Percentiles rank a stretch among this genome's conserved stretches.
Evolutionary conservation across 2,797 vertebrate genomes (phyloP).

Genomic region (Sebastes flavidus): DNA sequence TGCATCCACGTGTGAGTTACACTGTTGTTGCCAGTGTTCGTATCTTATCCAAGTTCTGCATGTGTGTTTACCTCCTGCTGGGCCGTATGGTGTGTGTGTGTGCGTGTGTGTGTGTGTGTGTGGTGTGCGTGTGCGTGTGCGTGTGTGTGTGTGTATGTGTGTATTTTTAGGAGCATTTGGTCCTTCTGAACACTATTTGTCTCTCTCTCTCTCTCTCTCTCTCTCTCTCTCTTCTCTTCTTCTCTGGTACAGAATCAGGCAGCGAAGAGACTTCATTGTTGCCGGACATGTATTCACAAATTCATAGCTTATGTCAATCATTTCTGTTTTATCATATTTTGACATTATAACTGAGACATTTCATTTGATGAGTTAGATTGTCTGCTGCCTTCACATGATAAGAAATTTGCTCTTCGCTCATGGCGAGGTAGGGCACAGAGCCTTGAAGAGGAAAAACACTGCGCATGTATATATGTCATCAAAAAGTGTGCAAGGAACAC

Average conservation of each 20-base stretch:
- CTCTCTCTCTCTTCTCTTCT: not conserved
- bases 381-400: not conserved
- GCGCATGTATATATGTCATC: too few relatives aligned
- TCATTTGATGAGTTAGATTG: not conserved
- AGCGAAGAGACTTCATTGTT: not conserved
- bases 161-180: slow-evolving; percentile 8
- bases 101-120: slow-evolving; percentile 18
- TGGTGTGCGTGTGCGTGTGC: slow-evolving; percentile 15
- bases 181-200: not conserved
- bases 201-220: not conserved
- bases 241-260: not conserved
- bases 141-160: slow-evolving; percentile 1
- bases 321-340: not conserved
- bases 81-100: slow-evolving; percentile 8
- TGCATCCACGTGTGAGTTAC: not conserved
- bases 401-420: not conserved
- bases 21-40: not conserved
- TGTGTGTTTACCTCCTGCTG: slow-evolving; percentile 37
- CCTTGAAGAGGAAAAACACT: not conserved
- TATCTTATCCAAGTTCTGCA: slow-evolving; percentile 1
- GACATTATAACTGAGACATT: not conserved
- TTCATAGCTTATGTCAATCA: not conserved
- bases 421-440: too few relatives aligned
- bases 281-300: not conserved
- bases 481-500: not conserved